Base-by-base conservation (phyloP, 1,140 invertebrate species). In the Sycobia sp. region DNA sequence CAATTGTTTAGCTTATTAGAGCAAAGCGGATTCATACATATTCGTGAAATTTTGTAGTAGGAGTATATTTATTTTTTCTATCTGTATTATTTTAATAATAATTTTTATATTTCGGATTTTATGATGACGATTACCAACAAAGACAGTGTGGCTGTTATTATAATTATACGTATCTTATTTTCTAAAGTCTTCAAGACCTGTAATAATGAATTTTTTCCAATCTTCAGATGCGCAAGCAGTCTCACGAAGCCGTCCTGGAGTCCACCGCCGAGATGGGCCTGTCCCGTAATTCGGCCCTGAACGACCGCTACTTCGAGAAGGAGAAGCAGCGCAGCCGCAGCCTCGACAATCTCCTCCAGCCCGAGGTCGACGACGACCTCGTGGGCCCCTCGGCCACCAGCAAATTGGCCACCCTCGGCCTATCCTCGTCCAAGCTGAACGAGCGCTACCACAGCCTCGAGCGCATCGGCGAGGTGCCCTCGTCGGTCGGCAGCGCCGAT, bases 361-460 rank as follows among this genome's bases (percentile, higher is more conserved):
- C 83, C 1, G 86, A 86, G 70, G 9, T 43, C 2, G 32, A 16
- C 13, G 29, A 13, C 5, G 50, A 51, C 13, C 75, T 84, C 11
- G 61, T 78, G 0, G 41, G 39, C 2, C 32, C 10, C 1, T 34
- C 38, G 9, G 23, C 63, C 1, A 73, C 81, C 0, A 79, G 77
- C 18, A 85, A 85, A 70, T 77, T 93, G 5, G 85, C 88, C 1
- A 87, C 88, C 61, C 78, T 92, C 41, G 92, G 92, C 0, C 76
- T 95, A 9, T 94, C 91, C 4, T 92, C 90, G n/a, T 87, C 86
- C 4, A 86, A 90, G 59, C 79, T 95, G 4, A 95, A 95, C 71
- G 93, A 94, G 55, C 82, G 93, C 3, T 95, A 95, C 70, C 92
- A 92, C 69, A 93, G 91, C 10, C 87, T 92, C 18, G 92, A 94